These are phyloP conservation scores for Drosophila elegans DNA, from an alignment of 1,140 invertebrate species.

Conservation along the genomic window DNA sequence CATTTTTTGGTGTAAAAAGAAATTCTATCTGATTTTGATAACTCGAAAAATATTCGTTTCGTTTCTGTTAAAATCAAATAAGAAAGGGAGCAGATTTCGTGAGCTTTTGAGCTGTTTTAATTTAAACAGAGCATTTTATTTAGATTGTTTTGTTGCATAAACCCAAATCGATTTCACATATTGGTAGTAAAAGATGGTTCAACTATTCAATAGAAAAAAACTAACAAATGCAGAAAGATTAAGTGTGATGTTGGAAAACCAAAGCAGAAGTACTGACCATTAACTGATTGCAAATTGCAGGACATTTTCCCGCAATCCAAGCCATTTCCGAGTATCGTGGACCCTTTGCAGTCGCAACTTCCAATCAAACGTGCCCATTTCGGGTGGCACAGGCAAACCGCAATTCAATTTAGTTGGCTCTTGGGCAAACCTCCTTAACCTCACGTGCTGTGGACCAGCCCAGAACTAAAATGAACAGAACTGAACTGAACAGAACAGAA, in stretches of 20 bases:
- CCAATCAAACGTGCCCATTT: conserved; percentile 41
- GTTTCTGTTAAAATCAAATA: too few relatives aligned
- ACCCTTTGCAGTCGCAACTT: conserved; percentile 20
- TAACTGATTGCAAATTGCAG: conserved; percentile 29
- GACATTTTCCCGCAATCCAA: conserved; percentile 1
- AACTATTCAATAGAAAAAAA: too few relatives aligned
- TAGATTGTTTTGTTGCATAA: too few relatives aligned
- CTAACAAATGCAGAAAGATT: background rate
- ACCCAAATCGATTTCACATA: too few relatives aligned
- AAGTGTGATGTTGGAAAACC: background rate
- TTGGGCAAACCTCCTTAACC: conserved; percentile 37
- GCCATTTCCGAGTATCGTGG: conserved; percentile 10
- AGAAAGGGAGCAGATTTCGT: too few relatives aligned
- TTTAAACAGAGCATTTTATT: too few relatives aligned
- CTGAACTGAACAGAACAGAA: background rate
- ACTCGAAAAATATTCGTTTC: too few relatives aligned
- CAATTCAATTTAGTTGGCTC: conserved; percentile 40
- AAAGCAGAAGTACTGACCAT: conserved; percentile 3
- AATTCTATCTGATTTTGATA: too few relatives aligned
- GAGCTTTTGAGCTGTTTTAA: too few relatives aligned
- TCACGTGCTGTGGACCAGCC: conserved; percentile 26
- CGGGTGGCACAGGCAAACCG: conserved; percentile 20
- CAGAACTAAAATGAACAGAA: background rate
- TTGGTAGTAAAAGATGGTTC: too few relatives aligned
- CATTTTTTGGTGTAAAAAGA: too few relatives aligned